phyloP scores from a whole-genome alignment of 2,888 invertebrate genomes.

The Torymus texanus region DNA sequence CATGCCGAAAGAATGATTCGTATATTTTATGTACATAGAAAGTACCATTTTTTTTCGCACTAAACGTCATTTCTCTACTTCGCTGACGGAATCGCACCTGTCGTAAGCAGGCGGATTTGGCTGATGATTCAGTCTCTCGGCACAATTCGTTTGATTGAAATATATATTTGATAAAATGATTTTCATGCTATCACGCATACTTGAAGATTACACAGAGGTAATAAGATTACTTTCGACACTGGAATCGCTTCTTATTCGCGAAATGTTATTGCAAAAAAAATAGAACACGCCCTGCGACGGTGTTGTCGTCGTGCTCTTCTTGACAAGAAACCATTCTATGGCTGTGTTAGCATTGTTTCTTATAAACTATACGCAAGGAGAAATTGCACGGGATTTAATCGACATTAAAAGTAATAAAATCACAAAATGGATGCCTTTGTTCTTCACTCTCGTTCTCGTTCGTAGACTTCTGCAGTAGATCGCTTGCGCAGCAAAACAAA shows the following conservation, averaged over 20 bases:
- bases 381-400: conserved; percentile 63
- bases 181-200: conserved; percentile 39
- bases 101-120: conserved; percentile 12
- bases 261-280: conserved; percentile 47
- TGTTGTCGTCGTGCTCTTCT: conserved; percentile 29
- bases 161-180: conserved; percentile 41
- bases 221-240: conserved; percentile 53
- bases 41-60: conserved; percentile 39
- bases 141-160: conserved; percentile 47
- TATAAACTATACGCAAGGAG: conserved; percentile 58
- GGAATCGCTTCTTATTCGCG: conserved; percentile 41
- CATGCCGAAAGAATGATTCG: conserved; percentile 50
- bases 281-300: conserved; percentile 18
- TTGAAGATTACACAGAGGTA: conserved; percentile 43
- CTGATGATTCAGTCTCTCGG: conserved; percentile 49
- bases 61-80: conserved; percentile 19
- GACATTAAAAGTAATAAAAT: conserved; percentile 56
- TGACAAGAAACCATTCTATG: conserved; percentile 53
- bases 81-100: conserved; percentile 15
- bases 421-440: conserved; percentile 54
- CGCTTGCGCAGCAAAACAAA: conserved; percentile 22
- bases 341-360: conserved; percentile 53
- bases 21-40: conserved; percentile 48
- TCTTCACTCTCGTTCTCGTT: conserved; percentile 16
- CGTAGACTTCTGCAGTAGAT: conserved; percentile 6